Evolutionary conservation across 2,113 vertebrate species (phyloP).

Genomic region (Bambusicola thoracicus): DNA sequence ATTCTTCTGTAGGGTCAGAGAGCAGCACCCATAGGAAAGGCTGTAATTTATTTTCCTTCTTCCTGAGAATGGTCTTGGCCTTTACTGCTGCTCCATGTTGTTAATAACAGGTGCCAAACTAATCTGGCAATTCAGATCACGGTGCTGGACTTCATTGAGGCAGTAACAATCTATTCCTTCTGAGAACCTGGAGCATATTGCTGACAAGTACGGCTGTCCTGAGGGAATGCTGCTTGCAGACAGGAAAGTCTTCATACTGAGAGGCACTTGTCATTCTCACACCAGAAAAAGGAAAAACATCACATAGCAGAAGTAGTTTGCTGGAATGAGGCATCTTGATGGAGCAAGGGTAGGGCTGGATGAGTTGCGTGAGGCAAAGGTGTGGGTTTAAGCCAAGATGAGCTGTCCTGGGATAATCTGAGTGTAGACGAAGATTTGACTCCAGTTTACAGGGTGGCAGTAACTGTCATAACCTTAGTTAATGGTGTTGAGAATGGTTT

Average conservation of each 20-base stretch:
- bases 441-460: background rate
- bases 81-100: background rate
- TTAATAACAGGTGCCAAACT: background rate
- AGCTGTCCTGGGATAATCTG: background rate
- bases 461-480: background rate
- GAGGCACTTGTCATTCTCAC: background rate
- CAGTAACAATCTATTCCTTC: background rate
- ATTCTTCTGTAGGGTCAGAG: background rate
- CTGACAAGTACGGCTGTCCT: background rate
- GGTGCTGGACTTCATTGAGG: background rate
- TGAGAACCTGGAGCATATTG: background rate
- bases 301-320: background rate
- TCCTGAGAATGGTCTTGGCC: background rate
- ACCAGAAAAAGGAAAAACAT: too few relatives aligned
- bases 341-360: background rate
- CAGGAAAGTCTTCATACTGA: background rate
- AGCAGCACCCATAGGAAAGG: background rate
- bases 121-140: background rate
- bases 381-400: background rate
- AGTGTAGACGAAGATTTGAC: background rate
- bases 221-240: background rate
- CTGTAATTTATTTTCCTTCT: background rate
- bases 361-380: fast-evolving
- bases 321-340: background rate
- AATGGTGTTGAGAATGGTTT: background rate